phyloP scores from a whole-genome alignment of 2,888 invertebrate genomes.

The Cerastis rubricosa region DNA sequence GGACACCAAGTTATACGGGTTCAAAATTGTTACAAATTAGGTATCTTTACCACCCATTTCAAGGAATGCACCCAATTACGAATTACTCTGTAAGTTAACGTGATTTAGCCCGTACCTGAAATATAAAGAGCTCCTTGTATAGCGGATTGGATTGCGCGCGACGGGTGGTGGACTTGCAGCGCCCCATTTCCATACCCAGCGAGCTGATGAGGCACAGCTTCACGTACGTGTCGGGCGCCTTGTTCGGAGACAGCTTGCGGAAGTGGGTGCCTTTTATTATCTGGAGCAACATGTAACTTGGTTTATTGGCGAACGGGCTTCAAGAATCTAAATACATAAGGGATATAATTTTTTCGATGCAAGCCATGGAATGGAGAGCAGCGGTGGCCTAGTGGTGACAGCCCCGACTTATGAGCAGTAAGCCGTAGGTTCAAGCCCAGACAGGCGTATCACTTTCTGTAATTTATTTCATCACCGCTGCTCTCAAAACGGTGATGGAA shows the following conservation, averaged over 20 bases:
- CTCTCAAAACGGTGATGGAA: too few relatives aligned
- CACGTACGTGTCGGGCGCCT: conserved; percentile 98
- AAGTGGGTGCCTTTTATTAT: conserved; percentile 92
- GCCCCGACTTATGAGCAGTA: too few relatives aligned
- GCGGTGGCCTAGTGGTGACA: too few relatives aligned
- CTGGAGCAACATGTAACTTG: conserved; percentile 67
- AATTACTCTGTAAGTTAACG: neutral
- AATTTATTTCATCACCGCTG: too few relatives aligned
- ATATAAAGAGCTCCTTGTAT: conserved; percentile 98
- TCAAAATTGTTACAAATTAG: too few relatives aligned
- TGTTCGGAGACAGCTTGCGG: conserved; percentile 94
- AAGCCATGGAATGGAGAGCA: too few relatives aligned
- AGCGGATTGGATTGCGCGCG: conserved; percentile 98
- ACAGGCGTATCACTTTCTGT: too few relatives aligned
- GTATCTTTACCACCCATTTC: too few relatives aligned
- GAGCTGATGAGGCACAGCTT: conserved; percentile 97
- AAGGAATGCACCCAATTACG: too few relatives aligned
- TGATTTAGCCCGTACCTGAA: conserved; percentile 1
- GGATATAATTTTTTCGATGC: too few relatives aligned
- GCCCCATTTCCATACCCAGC: conserved; percentile 97
- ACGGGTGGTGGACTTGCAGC: conserved; percentile 97
- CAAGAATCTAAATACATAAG: neutral
- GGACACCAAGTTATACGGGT: too few relatives aligned
- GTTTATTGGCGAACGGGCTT: neutral
- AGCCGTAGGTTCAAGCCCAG: too few relatives aligned